Evolutionary conservation across 2,888 invertebrate genomes (phyloP), one percentile per base, ranked within the genome.

Genomic region (Macropis europaea): DNA sequence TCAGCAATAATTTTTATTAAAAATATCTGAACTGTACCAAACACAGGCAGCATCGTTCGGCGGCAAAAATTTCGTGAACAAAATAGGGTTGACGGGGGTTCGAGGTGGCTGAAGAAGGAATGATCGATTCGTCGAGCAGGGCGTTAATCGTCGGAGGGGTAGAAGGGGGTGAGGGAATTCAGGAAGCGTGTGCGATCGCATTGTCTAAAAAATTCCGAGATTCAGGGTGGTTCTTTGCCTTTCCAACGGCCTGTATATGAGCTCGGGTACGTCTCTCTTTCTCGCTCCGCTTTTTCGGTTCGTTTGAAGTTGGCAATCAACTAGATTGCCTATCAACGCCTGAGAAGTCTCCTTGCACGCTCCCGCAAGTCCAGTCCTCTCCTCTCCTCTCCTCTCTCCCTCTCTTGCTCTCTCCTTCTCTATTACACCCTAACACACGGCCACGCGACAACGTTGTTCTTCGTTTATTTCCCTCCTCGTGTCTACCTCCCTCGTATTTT

Each of bases 251-350:
- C 73, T 66, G 64, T 61, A 70, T 57, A 75, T 60, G 67, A 74
- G 70, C 72, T 74, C 50, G 54, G 67, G 32, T 28, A 45, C 19
- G 45, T 28, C 15, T 52, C 26, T 53, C 40, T 30, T 47, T 56
- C 77, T 73, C 74, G 64, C 72, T 45, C 63, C 54, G 82, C 79
- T 81, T 83, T 82, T 84, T 85, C 85, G 85, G 85, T 79, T 73
- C 84, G 87, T 89, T 89, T 89, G 88, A 89, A 88, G 88, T 87
- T 85, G 84, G 89, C 88, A 90, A 90, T 90, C 90, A 90, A 84
- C 85, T 86, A 86, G 88, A 89, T 89, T 89, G 88, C 89, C 89
- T 89, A 89, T 90, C 89, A 88, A 88, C 87, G 83, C 86, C 83
- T 79, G 83, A 82, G 82, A 81, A 84, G 82, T 77, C 67, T 75